A percentile compares a stretch with the other conserved stretches of the same genome.
These are phyloP conservation scores for Escarpia spicata DNA, from an alignment of 2,888 invertebrate species.

Conservation along the genomic window DNA sequence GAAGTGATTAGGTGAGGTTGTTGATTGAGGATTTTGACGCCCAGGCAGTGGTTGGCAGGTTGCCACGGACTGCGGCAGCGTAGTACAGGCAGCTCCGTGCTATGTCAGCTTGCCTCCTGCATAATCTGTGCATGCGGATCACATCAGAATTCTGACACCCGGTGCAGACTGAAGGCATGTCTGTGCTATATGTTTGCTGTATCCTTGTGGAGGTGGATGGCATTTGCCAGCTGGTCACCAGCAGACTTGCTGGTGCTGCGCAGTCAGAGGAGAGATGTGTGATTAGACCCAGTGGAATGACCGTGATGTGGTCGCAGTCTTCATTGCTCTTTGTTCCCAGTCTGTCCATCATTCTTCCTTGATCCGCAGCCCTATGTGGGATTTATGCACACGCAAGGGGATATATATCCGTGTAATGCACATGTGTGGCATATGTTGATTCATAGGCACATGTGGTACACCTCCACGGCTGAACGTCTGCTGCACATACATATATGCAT, in stretches of 20 bases:
- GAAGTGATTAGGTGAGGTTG: not conserved
- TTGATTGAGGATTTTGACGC: not conserved
- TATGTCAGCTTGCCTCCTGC: not conserved
- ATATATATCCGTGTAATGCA: not conserved
- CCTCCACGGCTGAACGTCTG: not conserved
- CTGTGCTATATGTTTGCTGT: conserved; percentile 6
- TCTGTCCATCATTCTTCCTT: not conserved
- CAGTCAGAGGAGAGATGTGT: conserved; percentile 9
- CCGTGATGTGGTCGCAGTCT: not conserved
- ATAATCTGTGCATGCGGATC: conserved; percentile 3
- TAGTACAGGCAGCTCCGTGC: not conserved
- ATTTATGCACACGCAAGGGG: not conserved
- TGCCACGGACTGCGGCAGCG: not conserved
- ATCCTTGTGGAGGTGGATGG: not conserved
- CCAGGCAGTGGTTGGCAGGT: not conserved
- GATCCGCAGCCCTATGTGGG: not conserved
- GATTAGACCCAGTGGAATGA: not conserved
- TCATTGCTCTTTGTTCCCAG: conserved; percentile 9
- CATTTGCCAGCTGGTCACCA: not conserved
- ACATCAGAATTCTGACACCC: not conserved
- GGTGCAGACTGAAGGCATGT: not conserved
- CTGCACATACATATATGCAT: not conserved
- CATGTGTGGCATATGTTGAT: not conserved
- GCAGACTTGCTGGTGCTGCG: not conserved
- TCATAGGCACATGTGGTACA: not conserved